A percentile compares a stretch with the other conserved stretches of the same genome.
phyloP scores from a whole-genome alignment of 2,113 vertebrate genomes.

The Myrmophylax atrothorax region DNA sequence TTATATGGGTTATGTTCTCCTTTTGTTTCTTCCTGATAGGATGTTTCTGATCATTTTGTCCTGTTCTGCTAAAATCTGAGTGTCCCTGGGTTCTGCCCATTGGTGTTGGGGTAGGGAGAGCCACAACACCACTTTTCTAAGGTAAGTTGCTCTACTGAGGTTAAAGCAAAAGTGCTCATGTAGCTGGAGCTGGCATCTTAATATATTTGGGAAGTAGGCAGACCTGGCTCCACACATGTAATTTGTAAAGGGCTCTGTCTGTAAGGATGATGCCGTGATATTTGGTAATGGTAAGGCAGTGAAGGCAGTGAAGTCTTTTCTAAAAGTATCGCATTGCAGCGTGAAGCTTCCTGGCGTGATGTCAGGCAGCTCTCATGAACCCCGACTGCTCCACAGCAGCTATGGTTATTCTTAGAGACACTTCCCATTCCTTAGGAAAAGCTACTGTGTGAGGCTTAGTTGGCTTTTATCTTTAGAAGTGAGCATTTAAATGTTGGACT shows the following conservation, averaged over 20 bases:
- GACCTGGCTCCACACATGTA: background rate
- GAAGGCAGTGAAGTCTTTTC: background rate
- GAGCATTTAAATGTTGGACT: conserved; percentile 49
- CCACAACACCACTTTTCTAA: background rate
- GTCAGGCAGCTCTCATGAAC: conserved; percentile 10
- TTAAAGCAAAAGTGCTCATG: background rate
- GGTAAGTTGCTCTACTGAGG: background rate
- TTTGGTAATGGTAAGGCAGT: background rate
- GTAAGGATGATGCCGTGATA: background rate
- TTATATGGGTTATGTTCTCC: background rate
- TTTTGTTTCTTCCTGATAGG: background rate
- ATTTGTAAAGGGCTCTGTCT: background rate
- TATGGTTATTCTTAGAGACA: conserved; percentile 26
- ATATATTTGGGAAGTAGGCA: background rate
- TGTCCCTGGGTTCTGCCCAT: background rate
- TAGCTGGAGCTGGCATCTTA: background rate
- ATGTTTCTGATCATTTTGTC: background rate
- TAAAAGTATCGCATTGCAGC: background rate
- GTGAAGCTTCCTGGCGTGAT: background rate
- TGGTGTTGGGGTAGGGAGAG: background rate
- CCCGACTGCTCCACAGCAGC: background rate
- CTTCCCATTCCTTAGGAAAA: conserved; percentile 46
- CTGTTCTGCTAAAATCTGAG: background rate
- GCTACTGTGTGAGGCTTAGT: conserved; percentile 21
- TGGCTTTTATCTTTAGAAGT: conserved; percentile 44